Evolutionary conservation across 2,888 invertebrate species (phyloP).

Genomic region (Lathronympha strigana): DNA sequence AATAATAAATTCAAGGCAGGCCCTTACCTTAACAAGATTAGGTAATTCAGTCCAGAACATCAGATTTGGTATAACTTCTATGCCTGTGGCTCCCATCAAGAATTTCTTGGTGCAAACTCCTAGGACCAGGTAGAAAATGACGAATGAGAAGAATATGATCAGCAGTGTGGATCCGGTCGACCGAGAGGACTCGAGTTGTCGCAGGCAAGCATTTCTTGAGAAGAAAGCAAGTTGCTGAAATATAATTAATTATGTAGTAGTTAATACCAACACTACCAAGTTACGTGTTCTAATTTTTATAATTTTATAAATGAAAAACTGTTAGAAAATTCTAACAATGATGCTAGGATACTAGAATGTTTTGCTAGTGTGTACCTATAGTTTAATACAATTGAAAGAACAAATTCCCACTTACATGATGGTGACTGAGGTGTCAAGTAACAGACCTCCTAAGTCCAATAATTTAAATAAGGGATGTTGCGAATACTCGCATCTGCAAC

Average conservation of each 20-base stretch:
- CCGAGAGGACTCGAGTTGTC: conserved; percentile 67
- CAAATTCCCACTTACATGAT: too few relatives aligned
- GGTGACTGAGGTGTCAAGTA: too few relatives aligned
- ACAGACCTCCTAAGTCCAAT: too few relatives aligned
- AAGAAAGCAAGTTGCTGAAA: conserved; percentile 79
- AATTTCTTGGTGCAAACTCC: conserved; percentile 87
- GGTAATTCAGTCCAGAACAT: conserved; percentile 90
- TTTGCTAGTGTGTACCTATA: too few relatives aligned
- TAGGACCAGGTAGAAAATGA: conserved; percentile 85
- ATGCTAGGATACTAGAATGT: too few relatives aligned
- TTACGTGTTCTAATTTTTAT: too few relatives aligned
- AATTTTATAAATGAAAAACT: too few relatives aligned
- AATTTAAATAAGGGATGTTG: too few relatives aligned
- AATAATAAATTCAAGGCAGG: background rate
- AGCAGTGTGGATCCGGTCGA: conserved; percentile 87
- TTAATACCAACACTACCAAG: background rate
- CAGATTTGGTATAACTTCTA: conserved; percentile 89
- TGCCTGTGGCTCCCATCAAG: conserved; percentile 88
- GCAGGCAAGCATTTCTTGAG: conserved; percentile 79
- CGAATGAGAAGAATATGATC: conserved; percentile 85
- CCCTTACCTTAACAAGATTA: conserved; percentile 86
- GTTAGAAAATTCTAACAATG: too few relatives aligned
- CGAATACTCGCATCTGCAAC: too few relatives aligned
- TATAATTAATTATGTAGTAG: background rate
- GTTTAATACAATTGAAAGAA: too few relatives aligned